These are phyloP conservation scores for Phyllostomus hastatus DNA, from an alignment of 2,113 vertebrate genomes.

Conservation along the genomic window DNA sequence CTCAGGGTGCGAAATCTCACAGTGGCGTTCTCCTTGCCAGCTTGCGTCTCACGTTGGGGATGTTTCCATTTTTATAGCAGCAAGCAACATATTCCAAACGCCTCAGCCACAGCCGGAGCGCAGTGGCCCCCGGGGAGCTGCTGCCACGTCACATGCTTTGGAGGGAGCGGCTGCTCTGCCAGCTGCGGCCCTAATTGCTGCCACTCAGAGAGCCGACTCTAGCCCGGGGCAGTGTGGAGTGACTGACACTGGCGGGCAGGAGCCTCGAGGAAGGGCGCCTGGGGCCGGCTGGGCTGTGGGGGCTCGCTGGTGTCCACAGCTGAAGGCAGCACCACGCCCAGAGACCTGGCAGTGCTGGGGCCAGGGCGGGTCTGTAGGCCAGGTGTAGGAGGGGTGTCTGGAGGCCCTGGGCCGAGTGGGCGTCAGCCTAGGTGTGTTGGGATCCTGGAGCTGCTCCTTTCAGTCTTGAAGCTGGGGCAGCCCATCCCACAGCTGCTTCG, in stretches of 20 bases:
- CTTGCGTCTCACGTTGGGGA: conserved; percentile 68
- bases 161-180: conserved; percentile 19
- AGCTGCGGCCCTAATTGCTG: conserved; percentile 64
- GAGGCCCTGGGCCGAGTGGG: neutral
- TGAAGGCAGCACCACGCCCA: neutral
- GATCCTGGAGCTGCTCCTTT: neutral
- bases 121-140: conserved; percentile 32
- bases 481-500: neutral
- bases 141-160: conserved; percentile 49
- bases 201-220: conserved; percentile 29
- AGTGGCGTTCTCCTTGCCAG: conserved; percentile 60
- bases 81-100: conserved; percentile 58
- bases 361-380: neutral
- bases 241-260: neutral
- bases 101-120: conserved; percentile 31
- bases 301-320: neutral
- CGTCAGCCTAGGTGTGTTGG: neutral
- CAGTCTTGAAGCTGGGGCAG: too few species aligned
- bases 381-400: neutral
- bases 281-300: neutral
- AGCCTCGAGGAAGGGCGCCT: neutral
- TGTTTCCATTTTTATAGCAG: conserved; percentile 77
- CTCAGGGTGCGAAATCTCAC: conserved; percentile 47
- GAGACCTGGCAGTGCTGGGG: neutral
- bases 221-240: neutral